phyloP scores from a whole-genome alignment of 2,113 vertebrate species.

The Gavialis gangeticus region DNA sequence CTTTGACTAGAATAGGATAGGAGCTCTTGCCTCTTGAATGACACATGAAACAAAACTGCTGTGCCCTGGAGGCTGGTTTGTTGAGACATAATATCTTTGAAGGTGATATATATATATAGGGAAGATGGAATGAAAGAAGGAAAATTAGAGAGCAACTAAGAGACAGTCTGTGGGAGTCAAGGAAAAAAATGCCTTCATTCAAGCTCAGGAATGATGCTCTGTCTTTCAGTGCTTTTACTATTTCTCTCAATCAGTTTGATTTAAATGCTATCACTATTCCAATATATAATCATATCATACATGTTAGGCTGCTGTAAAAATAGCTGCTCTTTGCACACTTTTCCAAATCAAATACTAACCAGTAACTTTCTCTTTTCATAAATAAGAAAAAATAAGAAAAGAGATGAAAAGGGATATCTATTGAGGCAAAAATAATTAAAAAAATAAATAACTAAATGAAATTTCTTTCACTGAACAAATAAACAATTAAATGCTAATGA shows the following conservation, averaged over 20 bases:
- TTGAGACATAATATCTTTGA: background rate
- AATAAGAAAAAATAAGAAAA: background rate
- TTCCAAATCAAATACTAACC: background rate
- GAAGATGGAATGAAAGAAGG: background rate
- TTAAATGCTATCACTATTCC: background rate
- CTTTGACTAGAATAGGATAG: background rate
- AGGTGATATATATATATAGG: background rate
- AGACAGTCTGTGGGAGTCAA: background rate
- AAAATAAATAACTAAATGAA: background rate
- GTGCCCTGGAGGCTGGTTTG: background rate
- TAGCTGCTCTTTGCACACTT: background rate
- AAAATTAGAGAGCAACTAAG: background rate
- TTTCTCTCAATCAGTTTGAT: background rate
- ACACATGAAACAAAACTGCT: background rate
- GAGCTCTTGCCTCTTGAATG: background rate
- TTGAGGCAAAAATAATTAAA: background rate
- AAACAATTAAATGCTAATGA: background rate
- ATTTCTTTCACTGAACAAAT: background rate
- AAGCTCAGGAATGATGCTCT: background rate
- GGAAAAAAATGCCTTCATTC: slow-evolving; percentile 3
- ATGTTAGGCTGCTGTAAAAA: background rate
- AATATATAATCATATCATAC: background rate
- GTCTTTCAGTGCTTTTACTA: background rate
- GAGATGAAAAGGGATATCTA: fast-evolving
- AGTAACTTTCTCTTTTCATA: background rate